phyloP scores from a whole-genome alignment of 2,113 vertebrate species.

The Ursus arctos region DNA sequence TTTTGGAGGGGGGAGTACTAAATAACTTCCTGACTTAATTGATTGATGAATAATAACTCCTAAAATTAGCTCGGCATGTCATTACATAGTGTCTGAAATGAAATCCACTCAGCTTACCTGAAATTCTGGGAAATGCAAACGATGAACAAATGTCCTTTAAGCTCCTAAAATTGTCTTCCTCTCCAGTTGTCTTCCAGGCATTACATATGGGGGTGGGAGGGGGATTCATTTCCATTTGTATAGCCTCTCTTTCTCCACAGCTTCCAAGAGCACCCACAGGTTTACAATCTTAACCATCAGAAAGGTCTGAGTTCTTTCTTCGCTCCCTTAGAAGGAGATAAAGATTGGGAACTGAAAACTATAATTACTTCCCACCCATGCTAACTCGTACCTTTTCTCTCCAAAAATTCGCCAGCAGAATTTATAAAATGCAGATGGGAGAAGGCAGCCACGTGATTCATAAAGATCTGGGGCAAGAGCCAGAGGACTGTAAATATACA shows the following conservation, averaged over 20 bases:
- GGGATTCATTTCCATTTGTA: neutral
- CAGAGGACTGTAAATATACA: neutral
- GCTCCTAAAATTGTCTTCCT: conserved; percentile 23
- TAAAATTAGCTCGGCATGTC: conserved; percentile 62
- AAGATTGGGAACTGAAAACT: conserved; percentile 51
- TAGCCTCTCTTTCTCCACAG: neutral
- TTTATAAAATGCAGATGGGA: neutral
- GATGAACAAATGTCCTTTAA: neutral
- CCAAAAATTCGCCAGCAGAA: neutral
- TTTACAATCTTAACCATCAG: neutral
- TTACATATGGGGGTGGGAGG: neutral
- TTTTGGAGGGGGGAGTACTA: conserved; percentile 12
- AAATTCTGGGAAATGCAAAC: conserved; percentile 45
- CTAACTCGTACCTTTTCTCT: conserved; percentile 4
- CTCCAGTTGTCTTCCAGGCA: neutral
- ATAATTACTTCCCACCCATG: conserved; percentile 48
- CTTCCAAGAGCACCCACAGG: neutral
- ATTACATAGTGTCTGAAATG: conserved; percentile 20
- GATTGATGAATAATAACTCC: conserved; percentile 72
- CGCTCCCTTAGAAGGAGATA: neutral
- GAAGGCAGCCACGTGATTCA: neutral
- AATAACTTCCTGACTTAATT: conserved; percentile 67
- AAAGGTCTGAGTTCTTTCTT: conserved; percentile 33
- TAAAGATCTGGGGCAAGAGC: neutral
- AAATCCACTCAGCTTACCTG: conserved; percentile 54